A percentile compares a stretch with the other conserved stretches of the same genome.
Conservation (phyloP, 2,113 vertebrate species). For the Myiagra hebetior region DNA sequence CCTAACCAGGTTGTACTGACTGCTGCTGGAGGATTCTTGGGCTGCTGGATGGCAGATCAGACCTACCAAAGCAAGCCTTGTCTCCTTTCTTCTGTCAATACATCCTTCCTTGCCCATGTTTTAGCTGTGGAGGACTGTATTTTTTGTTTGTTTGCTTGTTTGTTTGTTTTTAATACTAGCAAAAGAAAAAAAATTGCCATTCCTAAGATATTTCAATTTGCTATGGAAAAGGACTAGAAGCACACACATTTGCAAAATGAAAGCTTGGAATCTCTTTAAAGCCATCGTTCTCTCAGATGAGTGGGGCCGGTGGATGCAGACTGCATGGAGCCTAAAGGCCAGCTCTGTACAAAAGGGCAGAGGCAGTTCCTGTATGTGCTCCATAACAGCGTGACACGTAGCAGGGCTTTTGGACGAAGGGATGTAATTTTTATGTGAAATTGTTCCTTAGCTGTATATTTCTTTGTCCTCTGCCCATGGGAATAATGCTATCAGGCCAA, state of each 20-base stretch:
- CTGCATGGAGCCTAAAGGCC: constrained; percentile 62
- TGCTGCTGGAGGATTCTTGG: not conserved
- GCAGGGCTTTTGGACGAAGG: constrained; percentile 15
- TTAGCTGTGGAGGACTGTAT: not conserved
- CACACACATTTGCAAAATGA: not conserved
- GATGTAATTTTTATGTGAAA: constrained; percentile 50
- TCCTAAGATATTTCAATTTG: not conserved
- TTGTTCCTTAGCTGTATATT: constrained; percentile 29
- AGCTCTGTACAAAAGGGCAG: constrained; percentile 63
- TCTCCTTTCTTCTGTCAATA: not conserved
- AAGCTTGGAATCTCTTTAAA: constrained; percentile 17
- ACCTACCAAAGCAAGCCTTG: not conserved
- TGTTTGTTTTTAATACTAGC: not conserved
- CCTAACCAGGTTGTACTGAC: not conserved
- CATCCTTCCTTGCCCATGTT: not conserved
- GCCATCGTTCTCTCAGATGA: not conserved
- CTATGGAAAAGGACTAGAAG: not conserved
- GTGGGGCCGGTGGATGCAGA: constrained; percentile 33
- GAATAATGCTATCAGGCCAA: constrained; percentile 1
- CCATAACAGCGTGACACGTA: constrained; percentile 35
- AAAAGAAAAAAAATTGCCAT: not conserved
- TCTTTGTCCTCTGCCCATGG: constrained; percentile 50
- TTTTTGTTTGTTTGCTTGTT: not conserved
- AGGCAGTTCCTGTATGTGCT: constrained; percentile 52
- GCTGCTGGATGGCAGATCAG: not conserved